Base-by-base conservation (phyloP, 37 sponge, comb jelly and placozoan genomes). In the Axinella damicornis region DNA sequence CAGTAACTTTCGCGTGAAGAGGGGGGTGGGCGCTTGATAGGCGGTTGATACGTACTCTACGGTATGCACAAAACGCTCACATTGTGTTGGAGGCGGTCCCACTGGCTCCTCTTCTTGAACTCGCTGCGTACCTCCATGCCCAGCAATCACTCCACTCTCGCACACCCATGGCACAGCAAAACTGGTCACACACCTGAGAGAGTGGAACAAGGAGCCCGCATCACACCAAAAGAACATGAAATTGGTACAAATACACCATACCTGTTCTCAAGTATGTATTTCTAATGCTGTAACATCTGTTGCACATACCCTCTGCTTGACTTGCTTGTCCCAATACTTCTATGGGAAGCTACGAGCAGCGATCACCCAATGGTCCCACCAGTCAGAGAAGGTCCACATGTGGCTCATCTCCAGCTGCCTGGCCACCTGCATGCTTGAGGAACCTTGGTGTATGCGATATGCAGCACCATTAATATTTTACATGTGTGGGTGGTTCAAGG, bases 381-480 rank as follows among this genome's bases (percentile, higher is more conserved):
- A 55, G 6, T 88, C 84, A 19, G 22, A 9, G 25, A 70, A 61
- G 15, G 41, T 57, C 36, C 94, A 93, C 60, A 65, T 66, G 38
- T 85, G 89, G 17, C 78, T 54, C 18, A 36, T 27, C 55, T 95
- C 88, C 6, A 97, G 79, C 28, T 71, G 37, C 17, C 73, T 80
- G 21, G 93, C 90, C 64, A 95, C 74, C 17, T 74, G 24, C 98
- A 9, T 77, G 53, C 74, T 95, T 92, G 72, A 36, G 98, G 98
- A 31, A 94, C 84, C 95, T 97, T 53, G 56, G 22, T 9, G 53
- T 14, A n/a, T n/a, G n/a, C n/a, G n/a, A n/a, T n/a, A n/a, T n/a
- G n/a, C n/a, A n/a, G n/a, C n/a, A n/a, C n/a, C n/a, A n/a, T n/a
- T n/a, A n/a, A n/a, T n/a, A n/a, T n/a, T n/a, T n/a, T n/a, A n/a